Conservation (phyloP, 53 echinoderm and acorn worm species). For the Mesocentrotus franciscanus region DNA sequence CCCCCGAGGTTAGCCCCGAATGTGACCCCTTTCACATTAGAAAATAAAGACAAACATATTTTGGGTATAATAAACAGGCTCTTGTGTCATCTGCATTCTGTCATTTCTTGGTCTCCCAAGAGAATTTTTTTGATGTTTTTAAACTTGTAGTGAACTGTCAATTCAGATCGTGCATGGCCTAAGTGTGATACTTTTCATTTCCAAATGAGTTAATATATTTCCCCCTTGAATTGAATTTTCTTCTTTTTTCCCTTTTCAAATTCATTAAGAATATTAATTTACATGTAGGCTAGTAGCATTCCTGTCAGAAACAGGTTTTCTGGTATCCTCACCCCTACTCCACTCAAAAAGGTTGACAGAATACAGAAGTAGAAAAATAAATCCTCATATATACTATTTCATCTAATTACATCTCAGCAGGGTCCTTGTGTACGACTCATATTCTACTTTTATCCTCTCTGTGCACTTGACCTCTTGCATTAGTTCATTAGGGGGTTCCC, state of each 20-base stretch:
- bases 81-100: slow-evolving; percentile 30
- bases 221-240: not conserved
- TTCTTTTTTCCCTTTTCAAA: not conserved
- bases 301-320: not conserved
- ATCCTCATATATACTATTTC: not conserved
- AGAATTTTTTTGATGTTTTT: not conserved
- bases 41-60: slow-evolving; percentile 7
- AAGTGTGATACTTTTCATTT: not conserved
- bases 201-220: not conserved
- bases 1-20: slow-evolving; percentile 18
- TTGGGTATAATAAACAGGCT: slow-evolving; percentile 1
- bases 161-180: not conserved
- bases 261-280: not conserved
- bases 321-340: not conserved
- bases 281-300: not conserved
- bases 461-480: not conserved
- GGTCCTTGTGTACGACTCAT: not conserved
- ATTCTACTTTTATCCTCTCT: not conserved
- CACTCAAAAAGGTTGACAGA: not conserved
- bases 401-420: not conserved
- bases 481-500: slow-evolving; percentile 18
- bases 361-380: not conserved
- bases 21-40: slow-evolving; percentile 9
- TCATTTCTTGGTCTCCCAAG: not conserved
- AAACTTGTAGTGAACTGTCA: not conserved